Evolutionary conservation across 2,797 vertebrate genomes (phyloP).

Genomic region (Poecilia velifera): DNA sequence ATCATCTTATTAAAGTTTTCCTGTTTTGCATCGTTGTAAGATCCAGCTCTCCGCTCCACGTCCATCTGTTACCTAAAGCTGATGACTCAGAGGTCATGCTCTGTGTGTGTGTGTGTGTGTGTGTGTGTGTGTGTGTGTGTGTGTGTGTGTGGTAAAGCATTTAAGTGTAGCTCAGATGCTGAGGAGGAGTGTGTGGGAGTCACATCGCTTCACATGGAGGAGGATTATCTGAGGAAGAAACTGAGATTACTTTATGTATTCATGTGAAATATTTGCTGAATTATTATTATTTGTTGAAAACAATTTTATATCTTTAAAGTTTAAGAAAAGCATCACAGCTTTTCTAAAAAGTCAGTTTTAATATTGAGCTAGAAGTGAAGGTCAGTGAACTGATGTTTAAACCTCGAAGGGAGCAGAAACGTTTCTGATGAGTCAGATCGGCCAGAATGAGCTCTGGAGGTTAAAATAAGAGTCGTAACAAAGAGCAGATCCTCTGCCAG

Average conservation of each 20-base stretch:
- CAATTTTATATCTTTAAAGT: too few relatives aligned
- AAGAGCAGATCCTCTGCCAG: neutral
- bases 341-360: neutral
- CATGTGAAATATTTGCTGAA: neutral
- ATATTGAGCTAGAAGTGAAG: neutral
- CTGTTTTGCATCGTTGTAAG: neutral
- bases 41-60: neutral
- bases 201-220: constrained; percentile 22
- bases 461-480: neutral
- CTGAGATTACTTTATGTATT: neutral
- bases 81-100: constrained; percentile 54
- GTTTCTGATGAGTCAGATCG: too few relatives aligned
- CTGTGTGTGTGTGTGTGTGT: constrained; percentile 26
- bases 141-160: constrained; percentile 24
- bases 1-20: neutral
- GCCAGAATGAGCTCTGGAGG: neutral
- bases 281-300: too few relatives aligned
- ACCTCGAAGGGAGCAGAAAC: neutral
- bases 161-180: constrained; percentile 11
- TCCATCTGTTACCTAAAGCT: constrained; percentile 32
- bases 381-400: neutral
- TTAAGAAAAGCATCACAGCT: neutral
- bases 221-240: constrained; percentile 21
- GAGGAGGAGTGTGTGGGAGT: constrained; percentile 26
- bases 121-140: constrained; percentile 28